Evolutionary conservation across 2,888 invertebrate species (phyloP).

Genomic region (Lydus trimaculatus): DNA sequence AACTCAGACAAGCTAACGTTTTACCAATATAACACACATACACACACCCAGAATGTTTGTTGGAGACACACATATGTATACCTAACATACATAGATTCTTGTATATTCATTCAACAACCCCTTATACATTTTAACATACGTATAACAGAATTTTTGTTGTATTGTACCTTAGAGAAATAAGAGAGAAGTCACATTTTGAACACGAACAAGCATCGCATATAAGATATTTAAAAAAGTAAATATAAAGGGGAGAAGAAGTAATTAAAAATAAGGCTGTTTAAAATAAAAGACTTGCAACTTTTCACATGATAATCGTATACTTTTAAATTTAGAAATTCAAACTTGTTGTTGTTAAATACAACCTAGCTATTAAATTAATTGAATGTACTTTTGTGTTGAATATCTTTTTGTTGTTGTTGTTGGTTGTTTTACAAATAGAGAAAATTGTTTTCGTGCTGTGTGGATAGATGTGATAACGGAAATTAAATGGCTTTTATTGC

Average conservation of each 20-base stretch:
- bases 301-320: neutral
- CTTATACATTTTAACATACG: neutral
- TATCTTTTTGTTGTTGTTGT: neutral
- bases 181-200: neutral
- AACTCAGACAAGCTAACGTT: conserved; percentile 8
- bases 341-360: neutral
- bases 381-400: neutral
- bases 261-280: neutral
- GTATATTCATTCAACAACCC: neutral
- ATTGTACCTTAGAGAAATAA: conserved; percentile 3
- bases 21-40: conserved; percentile 5
- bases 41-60: too few species aligned
- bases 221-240: neutral
- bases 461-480: neutral
- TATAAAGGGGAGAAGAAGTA: neutral
- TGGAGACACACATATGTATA: neutral
- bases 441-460: neutral
- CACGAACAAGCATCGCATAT: neutral
- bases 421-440: neutral
- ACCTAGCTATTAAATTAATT: conserved; percentile 1
- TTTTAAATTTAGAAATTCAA: neutral
- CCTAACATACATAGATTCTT: neutral
- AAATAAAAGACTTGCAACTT: neutral
- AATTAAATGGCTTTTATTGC: neutral
- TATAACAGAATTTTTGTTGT: neutral